Base-by-base conservation (phyloP, 2,113 vertebrate species). In the Erpornis zantholeuca region DNA sequence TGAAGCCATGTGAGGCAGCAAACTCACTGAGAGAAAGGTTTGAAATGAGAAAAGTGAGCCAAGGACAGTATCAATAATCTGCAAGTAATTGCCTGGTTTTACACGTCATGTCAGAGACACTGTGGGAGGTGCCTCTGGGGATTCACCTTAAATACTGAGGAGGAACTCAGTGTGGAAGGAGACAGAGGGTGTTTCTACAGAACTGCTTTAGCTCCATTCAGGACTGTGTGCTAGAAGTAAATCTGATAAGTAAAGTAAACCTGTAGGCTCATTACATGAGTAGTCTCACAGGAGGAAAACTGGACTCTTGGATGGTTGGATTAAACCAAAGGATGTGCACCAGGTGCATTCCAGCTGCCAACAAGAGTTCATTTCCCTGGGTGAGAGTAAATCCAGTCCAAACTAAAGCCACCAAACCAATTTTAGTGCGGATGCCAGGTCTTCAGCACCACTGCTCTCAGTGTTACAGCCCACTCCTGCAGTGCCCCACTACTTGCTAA, bases 21-120 rank as follows among this genome's bases (percentile, higher is more conserved):
- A 88, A 61, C 89, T 94, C 23, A 0, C 72, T 38, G 76, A 94
- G 61, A 94, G 27, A 49, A 94, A 59, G 49, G 25, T 35, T 97
- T 94, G 89, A 95, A 91, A 96, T 85, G n/a, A 94, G 89, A 94
- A 95, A 89, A 97, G 78, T 57, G 83, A 97, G 78, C 57, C 81
- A 96, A 95, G 81, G 77, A 96, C 77, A 76, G 81, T 92, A 92
- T 82, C 84, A 83, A 95, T 95, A 95, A 95, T 94, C 89, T 89
- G 89, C 86, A 94, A 79, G 70, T 96, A 95, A 95, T 79, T 87
- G 81, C 60, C 65, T 87, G 66, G 36, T 89, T 94, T 86, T 84
- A 40, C 81, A 76, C 5, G 0, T 78, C 53, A 65, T 56, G 40
- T 60, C 56, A 81, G 76, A 83, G 35, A 60, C 2, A 0, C 49